Conservation (phyloP, 35 echinoderm and acorn worm species). For the Amphiura filiformis region DNA sequence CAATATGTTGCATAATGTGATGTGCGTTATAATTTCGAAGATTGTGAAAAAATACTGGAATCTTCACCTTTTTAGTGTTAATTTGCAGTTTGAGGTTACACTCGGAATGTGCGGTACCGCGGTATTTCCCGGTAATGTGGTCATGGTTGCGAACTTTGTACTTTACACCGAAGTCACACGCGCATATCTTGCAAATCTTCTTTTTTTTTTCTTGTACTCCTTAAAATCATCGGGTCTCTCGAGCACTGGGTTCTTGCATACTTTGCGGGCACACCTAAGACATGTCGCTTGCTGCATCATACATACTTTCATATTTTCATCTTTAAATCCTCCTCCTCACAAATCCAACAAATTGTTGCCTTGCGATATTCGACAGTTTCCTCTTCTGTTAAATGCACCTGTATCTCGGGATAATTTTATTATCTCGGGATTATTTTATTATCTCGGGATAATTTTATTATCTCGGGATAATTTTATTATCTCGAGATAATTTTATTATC, state of each 20-base stretch:
- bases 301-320: neutral
- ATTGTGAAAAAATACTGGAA: constrained; percentile 59
- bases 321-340: constrained; percentile 8
- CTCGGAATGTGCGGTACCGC: neutral
- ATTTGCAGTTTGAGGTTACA: constrained; percentile 50
- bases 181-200: neutral
- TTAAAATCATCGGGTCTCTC: neutral
- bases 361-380: neutral
- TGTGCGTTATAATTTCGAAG: constrained; percentile 41
- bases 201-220: neutral
- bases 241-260: neutral
- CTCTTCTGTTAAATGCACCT: neutral
- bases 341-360: constrained; percentile 7
- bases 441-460: too few relatives aligned
- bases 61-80: constrained; percentile 13
- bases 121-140: constrained; percentile 36
- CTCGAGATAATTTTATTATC: too few relatives aligned
- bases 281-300: neutral
- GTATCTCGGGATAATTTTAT: neutral
- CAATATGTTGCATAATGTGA: constrained; percentile 43
- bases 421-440: too few relatives aligned
- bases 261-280: neutral
- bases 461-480: too few relatives aligned
- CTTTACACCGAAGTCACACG: neutral
- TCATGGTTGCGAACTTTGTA: constrained; percentile 32